These are phyloP conservation scores for Neodiprion lecontei DNA, from an alignment of 1,140 invertebrate genomes.

Conservation along the genomic window DNA sequence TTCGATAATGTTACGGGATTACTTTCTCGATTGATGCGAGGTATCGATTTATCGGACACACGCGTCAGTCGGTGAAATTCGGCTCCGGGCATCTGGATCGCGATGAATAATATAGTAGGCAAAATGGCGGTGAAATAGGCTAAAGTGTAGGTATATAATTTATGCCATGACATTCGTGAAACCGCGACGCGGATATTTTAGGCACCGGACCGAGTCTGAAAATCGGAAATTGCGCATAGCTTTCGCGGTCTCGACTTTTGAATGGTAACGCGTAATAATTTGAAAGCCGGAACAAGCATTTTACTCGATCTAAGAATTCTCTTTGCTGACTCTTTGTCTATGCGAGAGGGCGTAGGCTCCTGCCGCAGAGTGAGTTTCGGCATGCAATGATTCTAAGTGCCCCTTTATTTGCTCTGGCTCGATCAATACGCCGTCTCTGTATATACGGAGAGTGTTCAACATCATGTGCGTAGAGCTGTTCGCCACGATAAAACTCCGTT, in stretches of 20 bases:
- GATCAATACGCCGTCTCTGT: neutral
- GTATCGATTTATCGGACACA: neutral
- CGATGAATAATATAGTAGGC: neutral
- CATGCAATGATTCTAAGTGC: slow-evolving; percentile 20
- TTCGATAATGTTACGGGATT: too few species aligned
- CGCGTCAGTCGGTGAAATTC: neutral
- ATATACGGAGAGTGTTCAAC: neutral
- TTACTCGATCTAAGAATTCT: neutral
- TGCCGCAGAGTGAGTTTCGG: slow-evolving; percentile 9
- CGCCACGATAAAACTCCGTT: slow-evolving; percentile 1
- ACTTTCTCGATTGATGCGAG: neutral
- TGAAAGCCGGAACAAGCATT: slow-evolving; percentile 21
- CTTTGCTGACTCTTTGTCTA: slow-evolving; percentile 18
- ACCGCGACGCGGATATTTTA: too few species aligned
- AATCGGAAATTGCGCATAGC: slow-evolving; percentile 1
- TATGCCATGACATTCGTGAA: too few species aligned
- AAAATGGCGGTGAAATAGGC: too few species aligned
- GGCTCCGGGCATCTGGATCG: neutral
- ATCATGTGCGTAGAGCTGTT: slow-evolving; percentile 7
- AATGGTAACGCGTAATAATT: neutral
- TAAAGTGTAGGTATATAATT: too few species aligned
- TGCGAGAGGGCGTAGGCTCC: slow-evolving; percentile 2
- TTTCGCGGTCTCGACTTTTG: slow-evolving; percentile 4
- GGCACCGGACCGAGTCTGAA: neutral
- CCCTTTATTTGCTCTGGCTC: slow-evolving; percentile 14